Evolutionary conservation across 1,140 invertebrate species (phyloP).

Genomic region (Ganaspis sp.): DNA sequence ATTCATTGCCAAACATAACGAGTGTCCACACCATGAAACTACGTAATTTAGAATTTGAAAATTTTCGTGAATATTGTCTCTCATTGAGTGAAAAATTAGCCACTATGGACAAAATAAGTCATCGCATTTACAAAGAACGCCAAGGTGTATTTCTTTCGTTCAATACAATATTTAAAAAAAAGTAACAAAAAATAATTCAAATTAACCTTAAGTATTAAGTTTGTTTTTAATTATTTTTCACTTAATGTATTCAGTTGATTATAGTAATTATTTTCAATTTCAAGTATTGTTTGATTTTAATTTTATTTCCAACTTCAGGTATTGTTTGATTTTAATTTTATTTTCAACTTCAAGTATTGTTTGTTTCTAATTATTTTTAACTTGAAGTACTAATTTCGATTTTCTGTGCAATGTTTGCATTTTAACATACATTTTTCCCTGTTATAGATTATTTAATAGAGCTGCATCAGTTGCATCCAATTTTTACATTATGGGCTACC

Average conservation of each 20-base stretch:
- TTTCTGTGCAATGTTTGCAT: too few relatives aligned
- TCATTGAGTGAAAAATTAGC: conserved; percentile 81
- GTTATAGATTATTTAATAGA: conserved; percentile 76
- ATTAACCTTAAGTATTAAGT: too few relatives aligned
- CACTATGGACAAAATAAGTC: conserved; percentile 81
- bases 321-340: too few relatives aligned
- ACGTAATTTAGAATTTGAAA: conserved; percentile 81
- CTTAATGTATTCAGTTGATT: too few relatives aligned
- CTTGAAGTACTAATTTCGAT: too few relatives aligned
- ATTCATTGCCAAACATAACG: conserved; percentile 80
- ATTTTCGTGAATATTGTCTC: conserved; percentile 80
- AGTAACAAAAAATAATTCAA: too few relatives aligned
- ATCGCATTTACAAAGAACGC: conserved; percentile 83
- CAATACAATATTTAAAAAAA: too few relatives aligned
- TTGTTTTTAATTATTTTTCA: too few relatives aligned
- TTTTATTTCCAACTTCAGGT: too few relatives aligned
- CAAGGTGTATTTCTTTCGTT: conserved; percentile 74
- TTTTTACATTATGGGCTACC: conserved; percentile 77
- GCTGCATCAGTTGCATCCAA: conserved; percentile 78
- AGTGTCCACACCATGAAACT: conserved; percentile 78
- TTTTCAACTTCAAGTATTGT: not conserved
- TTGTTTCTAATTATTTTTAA: not conserved
- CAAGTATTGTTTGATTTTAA: too few relatives aligned
- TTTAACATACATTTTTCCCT: conserved; percentile 33
- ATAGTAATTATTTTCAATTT: too few relatives aligned